Conservation (phyloP, 2,113 vertebrate genomes). For the Siniperca chuatsi region DNA sequence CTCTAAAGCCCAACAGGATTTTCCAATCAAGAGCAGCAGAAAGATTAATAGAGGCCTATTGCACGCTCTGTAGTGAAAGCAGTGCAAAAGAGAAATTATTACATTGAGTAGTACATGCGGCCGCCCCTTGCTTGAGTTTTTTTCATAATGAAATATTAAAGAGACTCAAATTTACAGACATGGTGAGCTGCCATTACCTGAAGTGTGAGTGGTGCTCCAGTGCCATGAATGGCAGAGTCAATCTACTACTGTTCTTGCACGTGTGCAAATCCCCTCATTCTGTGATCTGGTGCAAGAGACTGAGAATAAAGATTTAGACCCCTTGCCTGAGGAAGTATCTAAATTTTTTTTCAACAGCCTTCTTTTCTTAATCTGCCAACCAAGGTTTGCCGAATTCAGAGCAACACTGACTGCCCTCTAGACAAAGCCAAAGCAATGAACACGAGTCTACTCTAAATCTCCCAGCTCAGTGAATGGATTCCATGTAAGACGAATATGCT, state of each 20-base stretch:
- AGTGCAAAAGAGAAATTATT: constrained; percentile 38
- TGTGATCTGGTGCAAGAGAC: constrained; percentile 27
- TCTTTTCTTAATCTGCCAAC: constrained; percentile 33
- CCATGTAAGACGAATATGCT: constrained; percentile 28
- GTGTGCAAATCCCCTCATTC: constrained; percentile 15
- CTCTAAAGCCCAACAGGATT: constrained; percentile 77
- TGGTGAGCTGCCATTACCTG: constrained; percentile 25
- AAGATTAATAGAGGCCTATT: constrained; percentile 72
- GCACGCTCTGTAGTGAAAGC: constrained; percentile 25
- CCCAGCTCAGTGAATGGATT: constrained; percentile 23
- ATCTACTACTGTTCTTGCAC: neutral
- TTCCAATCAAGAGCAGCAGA: constrained; percentile 77
- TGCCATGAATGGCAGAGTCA: neutral
- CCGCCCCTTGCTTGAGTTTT: constrained; percentile 36
- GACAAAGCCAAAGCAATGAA: constrained; percentile 35
- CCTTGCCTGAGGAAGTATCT: constrained; percentile 1
- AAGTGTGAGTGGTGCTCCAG: constrained; percentile 22
- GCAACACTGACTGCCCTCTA: constrained; percentile 18
- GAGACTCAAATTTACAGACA: constrained; percentile 58
- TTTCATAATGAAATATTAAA: constrained; percentile 74
- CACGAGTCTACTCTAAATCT: constrained; percentile 30
- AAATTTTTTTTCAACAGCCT: constrained; percentile 28
- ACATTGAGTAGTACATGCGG: constrained; percentile 27
- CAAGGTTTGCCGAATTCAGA: constrained; percentile 33
- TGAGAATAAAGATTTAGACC: constrained; percentile 15